Percentiles rank a stretch among this genome's conserved stretches.
phyloP scores from a whole-genome alignment of 2,113 vertebrate species.

The Percina caprodes region DNA sequence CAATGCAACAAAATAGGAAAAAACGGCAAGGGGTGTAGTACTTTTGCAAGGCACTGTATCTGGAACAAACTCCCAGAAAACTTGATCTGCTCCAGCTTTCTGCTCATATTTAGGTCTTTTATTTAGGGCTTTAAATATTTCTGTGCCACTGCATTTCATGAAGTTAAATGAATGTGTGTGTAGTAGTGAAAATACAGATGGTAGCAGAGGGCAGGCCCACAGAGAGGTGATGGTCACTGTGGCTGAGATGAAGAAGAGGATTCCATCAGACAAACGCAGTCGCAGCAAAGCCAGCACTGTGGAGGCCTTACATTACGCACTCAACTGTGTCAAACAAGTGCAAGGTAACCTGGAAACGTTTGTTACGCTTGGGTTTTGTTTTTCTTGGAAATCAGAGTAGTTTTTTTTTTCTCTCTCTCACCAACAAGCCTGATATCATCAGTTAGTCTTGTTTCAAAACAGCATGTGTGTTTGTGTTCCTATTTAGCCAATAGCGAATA shows the following conservation, averaged over 20 bases:
- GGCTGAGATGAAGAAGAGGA: slow-evolving; percentile 90
- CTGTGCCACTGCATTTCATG: not conserved
- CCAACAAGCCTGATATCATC: not conserved
- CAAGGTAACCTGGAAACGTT: slow-evolving; percentile 82
- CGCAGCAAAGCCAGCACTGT: slow-evolving; percentile 88
- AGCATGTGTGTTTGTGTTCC: slow-evolving; percentile 53
- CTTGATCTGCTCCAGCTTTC: not conserved
- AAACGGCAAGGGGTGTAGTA: too few species aligned
- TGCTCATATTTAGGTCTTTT: not conserved
- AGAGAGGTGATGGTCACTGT: slow-evolving; percentile 85
- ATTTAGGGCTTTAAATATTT: not conserved
- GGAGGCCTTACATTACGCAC: slow-evolving; percentile 89
- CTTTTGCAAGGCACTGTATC: not conserved
- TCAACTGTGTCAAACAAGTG: slow-evolving; percentile 89
- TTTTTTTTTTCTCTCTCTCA: not conserved
- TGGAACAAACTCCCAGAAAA: not conserved
- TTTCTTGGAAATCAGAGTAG: not conserved
- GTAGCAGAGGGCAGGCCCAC: slow-evolving; percentile 77
- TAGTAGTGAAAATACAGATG: slow-evolving; percentile 68
- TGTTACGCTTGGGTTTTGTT: not conserved
- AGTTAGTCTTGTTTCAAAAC: not conserved
- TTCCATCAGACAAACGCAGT: slow-evolving; percentile 84
- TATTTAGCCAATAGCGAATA: slow-evolving; percentile 89
- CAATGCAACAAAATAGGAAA: too few species aligned
- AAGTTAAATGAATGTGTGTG: slow-evolving; percentile 22